Evolutionary conservation across 2,888 invertebrate species (phyloP), one percentile per base, ranked within the genome.

Genomic region (Sinodicranocentrus sp.): DNA sequence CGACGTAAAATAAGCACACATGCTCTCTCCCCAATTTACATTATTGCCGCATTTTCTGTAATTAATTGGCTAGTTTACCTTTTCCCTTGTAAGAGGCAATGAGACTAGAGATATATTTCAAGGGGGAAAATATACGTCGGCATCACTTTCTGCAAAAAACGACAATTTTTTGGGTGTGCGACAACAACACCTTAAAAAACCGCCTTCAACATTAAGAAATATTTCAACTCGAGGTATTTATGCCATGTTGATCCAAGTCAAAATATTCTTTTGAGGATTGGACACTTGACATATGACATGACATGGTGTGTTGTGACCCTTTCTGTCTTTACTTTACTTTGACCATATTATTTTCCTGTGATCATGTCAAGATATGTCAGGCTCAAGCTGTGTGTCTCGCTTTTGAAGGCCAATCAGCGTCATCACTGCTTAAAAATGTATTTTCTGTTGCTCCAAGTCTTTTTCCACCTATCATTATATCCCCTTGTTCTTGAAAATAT

Each of bases 61-160:
- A 73, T 73, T 73, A 73, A 73, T 73, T 73, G 57, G 73, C 73
- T 23, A 25, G 73, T 73, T 73, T 59, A 17, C 73, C 61, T 73
- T 33, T n/a, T 52, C 6, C n/a, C 13, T 52, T 17, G 3, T n/a
- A 39, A 8, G 5, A 39, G 5, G 39, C 39, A 8, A 39, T 39
- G n/a, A n/a, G n/a, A n/a, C n/a, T n/a, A 5, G 39, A 5, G 39
- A 39, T 39, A 8, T 39, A 39, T 5, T 13, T 8, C 5, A 39
- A 39, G 13, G 23, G 8, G 21, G 15, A 59, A 21, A 21, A 59
- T 59, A 15, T 5, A 65, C 39, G 48, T 68, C 68, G 48, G 17
- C 48, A 19, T 63, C 63, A 63, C 63, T 63, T 63, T 63, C 63
- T 17, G 63, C n/a, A 28, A 13, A 28, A 63, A 63, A 33, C 57